Evolutionary conservation across 2,888 invertebrate genomes (phyloP).

Genomic region (Cyrtodaria siliqua): DNA sequence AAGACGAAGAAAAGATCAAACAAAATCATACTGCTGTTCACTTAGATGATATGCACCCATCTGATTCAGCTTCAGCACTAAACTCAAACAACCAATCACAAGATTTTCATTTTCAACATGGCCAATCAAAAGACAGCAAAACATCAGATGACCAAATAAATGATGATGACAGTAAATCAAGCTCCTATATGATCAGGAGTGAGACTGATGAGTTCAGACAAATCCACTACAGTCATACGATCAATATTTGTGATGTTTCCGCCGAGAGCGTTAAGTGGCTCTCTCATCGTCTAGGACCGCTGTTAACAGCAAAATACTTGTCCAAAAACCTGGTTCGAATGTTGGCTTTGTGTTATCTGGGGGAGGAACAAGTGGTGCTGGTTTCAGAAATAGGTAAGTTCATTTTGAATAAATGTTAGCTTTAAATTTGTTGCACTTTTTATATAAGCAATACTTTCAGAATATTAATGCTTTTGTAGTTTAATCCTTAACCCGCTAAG

Average conservation of each 20-base stretch:
- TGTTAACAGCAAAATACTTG: slow-evolving; percentile 95
- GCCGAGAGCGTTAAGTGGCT: slow-evolving; percentile 91
- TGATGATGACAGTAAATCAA: slow-evolving; percentile 35
- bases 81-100: slow-evolving; percentile 36
- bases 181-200: slow-evolving; percentile 78
- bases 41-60: slow-evolving; percentile 28
- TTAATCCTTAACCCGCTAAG: no score
- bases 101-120: slow-evolving; percentile 32
- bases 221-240: slow-evolving; percentile 74
- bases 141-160: slow-evolving; percentile 45
- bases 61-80: slow-evolving; percentile 5
- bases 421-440: no score
- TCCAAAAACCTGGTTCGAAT: slow-evolving; percentile 96
- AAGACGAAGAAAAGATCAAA: slow-evolving; percentile 12
- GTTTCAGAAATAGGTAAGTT: slow-evolving; percentile 68
- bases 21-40: slow-evolving; percentile 43
- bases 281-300: slow-evolving; percentile 96
- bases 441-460: no score
- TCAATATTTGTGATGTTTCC: slow-evolving; percentile 84
- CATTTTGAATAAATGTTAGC: no score
- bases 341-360: slow-evolving; percentile 97
- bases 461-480: no score
- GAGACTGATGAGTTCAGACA: slow-evolving; percentile 83
- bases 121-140: slow-evolving; percentile 33
- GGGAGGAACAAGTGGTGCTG: slow-evolving; percentile 79